phyloP scores from a whole-genome alignment of 2,113 vertebrate species.

The Hepsetus odoe region DNA sequence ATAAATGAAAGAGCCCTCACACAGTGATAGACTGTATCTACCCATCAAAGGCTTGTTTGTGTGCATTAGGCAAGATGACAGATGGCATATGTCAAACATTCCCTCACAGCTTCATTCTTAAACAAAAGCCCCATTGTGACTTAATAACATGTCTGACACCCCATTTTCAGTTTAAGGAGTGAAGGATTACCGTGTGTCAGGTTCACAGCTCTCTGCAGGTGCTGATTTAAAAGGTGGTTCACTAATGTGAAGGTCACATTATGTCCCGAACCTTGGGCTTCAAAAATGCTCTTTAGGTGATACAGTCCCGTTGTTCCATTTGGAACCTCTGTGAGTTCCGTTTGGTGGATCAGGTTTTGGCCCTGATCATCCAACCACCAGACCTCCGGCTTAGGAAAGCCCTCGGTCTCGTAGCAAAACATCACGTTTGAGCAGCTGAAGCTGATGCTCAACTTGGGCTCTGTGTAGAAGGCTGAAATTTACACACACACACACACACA shows the following conservation, averaged over 20 bases:
- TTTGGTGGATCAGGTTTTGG: conserved; percentile 20
- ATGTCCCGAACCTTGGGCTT: background rate
- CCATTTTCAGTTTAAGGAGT: background rate
- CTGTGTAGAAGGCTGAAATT: conserved; percentile 57
- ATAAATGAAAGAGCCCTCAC: too few species aligned
- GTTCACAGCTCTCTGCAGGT: conserved; percentile 44
- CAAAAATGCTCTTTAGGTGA: conserved; percentile 31
- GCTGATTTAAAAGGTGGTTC: conserved; percentile 57
- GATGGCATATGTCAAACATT: too few species aligned
- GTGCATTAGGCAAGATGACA: background rate
- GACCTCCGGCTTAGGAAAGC: conserved; percentile 58
- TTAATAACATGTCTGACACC: background rate
- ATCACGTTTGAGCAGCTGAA: background rate
- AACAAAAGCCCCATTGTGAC: background rate
- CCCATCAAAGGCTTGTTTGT: too few species aligned
- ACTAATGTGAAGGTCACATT: conserved; percentile 54
- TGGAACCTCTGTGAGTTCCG: conserved; percentile 16
- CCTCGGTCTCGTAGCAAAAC: conserved; percentile 48
- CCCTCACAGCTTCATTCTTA: background rate
- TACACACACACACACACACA: background rate
- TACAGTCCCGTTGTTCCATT: background rate
- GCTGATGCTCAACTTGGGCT: conserved; percentile 54
- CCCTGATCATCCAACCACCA: conserved; percentile 37
- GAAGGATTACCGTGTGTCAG: conserved; percentile 42
- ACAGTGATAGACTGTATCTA: too few species aligned